Conservation (phyloP, 2,113 vertebrate species). For the Leptobrachium leishanense region DNA sequence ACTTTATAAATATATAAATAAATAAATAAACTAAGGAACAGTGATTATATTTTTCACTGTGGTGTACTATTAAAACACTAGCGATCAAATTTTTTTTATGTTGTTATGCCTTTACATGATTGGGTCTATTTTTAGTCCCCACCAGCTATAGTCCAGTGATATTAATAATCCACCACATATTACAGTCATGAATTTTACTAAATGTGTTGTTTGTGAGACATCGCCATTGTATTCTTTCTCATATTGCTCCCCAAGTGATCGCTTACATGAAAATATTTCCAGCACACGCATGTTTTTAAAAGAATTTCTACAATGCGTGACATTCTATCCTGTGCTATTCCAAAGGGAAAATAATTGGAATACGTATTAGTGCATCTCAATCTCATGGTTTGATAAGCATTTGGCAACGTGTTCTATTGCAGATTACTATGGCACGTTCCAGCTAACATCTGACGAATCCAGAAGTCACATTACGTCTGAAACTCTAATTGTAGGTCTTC, state of each 20-base stretch:
- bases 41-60: too few relatives aligned
- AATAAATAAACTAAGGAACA: too few relatives aligned
- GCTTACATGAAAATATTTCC: conserved; percentile 27
- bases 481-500: conserved; percentile 16
- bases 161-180: too few relatives aligned
- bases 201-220: too few relatives aligned
- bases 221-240: neutral
- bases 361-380: conserved; percentile 51
- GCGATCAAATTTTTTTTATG: too few relatives aligned
- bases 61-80: too few relatives aligned
- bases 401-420: conserved; percentile 44
- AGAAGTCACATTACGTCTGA: conserved; percentile 20
- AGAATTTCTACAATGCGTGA: conserved; percentile 42
- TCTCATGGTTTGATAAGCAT: conserved; percentile 54
- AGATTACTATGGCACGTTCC: conserved; percentile 47
- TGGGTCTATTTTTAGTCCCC: too few relatives aligned
- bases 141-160: too few relatives aligned
- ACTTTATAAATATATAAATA: too few relatives aligned
- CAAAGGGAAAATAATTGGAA: conserved; percentile 6
- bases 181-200: too few relatives aligned
- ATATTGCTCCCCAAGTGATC: conserved; percentile 17
- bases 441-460: conserved; percentile 31
- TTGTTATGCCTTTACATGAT: too few relatives aligned
- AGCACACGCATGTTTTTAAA: conserved; percentile 29
- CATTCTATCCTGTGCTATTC: conserved; percentile 35